Evolutionary conservation across 2,113 vertebrate species (phyloP).

Genomic region (Aptenodytes patagonicus): DNA sequence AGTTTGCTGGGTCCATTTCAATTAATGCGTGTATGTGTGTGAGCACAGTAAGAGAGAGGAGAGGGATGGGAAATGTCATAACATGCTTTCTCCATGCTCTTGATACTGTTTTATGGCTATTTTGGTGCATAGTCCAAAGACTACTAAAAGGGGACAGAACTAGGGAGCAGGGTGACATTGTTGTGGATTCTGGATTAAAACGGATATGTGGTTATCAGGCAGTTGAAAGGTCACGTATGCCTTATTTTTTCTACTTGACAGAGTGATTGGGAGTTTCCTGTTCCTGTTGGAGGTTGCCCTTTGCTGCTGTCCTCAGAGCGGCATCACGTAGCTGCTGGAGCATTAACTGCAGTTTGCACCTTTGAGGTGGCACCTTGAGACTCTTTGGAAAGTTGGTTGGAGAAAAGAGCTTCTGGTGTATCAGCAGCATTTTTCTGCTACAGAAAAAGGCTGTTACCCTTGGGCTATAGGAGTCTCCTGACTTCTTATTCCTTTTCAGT

Average conservation of each 20-base stretch:
- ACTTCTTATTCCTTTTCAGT: background rate
- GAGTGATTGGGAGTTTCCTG: background rate
- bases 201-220: accelerated
- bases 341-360: background rate
- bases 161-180: background rate
- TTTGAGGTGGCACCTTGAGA: background rate
- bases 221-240: background rate
- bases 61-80: background rate
- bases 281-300: background rate
- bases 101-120: background rate
- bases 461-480: background rate
- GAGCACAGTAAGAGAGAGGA: background rate
- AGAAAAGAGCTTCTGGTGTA: background rate
- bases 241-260: background rate
- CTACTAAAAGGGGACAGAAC: background rate
- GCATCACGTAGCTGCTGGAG: background rate
- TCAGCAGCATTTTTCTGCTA: background rate
- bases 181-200: background rate
- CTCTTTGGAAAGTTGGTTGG: background rate
- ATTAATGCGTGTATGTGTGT: background rate
- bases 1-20: background rate
- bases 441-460: background rate
- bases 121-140: background rate
- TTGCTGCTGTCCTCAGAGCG: background rate
- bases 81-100: background rate